These are phyloP conservation scores for Brachionus plicatilis DNA, from an alignment of 1,140 invertebrate species.

Conservation along the genomic window DNA sequence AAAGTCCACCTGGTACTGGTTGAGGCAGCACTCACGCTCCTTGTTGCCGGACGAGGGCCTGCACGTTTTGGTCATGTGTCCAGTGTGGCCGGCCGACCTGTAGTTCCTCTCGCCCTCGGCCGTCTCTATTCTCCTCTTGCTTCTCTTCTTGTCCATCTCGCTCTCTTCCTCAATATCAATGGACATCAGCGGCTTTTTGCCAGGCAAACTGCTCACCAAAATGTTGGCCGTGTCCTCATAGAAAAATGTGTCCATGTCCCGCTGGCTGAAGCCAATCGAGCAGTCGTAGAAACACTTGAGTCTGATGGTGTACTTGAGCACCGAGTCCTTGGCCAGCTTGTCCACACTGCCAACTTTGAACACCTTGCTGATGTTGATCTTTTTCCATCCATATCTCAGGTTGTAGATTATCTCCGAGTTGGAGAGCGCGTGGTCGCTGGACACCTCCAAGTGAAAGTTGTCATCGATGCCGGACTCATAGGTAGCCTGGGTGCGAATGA, in stretches of 20 bases:
- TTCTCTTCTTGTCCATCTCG: neutral
- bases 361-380: neutral
- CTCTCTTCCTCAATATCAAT: neutral
- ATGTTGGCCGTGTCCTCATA: neutral
- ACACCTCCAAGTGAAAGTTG: slow-evolving; percentile 4
- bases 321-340: no score
- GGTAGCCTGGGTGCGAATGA: neutral
- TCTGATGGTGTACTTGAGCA: neutral
- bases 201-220: neutral
- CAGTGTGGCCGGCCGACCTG: neutral
- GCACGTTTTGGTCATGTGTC: neutral
- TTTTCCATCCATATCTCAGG: slow-evolving; percentile 23
- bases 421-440: neutral
- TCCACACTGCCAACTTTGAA: neutral
- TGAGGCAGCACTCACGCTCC: slow-evolving; percentile 1
- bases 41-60: neutral
- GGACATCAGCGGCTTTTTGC: slow-evolving; percentile 13
- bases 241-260: neutral
- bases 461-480: neutral
- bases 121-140: neutral
- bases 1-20: slow-evolving; percentile 12
- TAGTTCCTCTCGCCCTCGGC: neutral
- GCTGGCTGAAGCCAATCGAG: neutral
- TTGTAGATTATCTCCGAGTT: neutral
- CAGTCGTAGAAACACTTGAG: neutral